These are phyloP conservation scores for Melanitta fusca DNA, from an alignment of 2,797 vertebrate species.

Conservation along the genomic window DNA sequence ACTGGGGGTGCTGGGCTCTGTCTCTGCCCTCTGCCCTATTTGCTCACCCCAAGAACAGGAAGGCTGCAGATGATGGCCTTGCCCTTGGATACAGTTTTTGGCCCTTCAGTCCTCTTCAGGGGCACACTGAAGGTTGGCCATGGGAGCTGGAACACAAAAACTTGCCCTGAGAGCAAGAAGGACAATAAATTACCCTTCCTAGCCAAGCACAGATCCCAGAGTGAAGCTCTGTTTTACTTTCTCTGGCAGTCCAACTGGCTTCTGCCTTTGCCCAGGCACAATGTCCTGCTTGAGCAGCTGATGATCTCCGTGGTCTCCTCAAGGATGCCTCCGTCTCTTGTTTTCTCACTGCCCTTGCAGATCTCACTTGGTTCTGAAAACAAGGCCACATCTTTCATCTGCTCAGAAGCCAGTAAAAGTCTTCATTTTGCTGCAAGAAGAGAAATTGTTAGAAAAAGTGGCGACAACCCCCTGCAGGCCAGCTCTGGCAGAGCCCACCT, in stretches of 20 bases:
- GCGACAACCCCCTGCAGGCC: not conserved
- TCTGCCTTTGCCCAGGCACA: not conserved
- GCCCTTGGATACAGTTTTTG: not conserved
- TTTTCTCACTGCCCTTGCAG: not conserved
- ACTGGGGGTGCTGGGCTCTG: not conserved
- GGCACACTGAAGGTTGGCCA: not conserved
- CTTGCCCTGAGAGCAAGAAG: not conserved
- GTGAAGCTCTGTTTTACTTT: not conserved
- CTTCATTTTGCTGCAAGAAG: conserved; percentile 85
- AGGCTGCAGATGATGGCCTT: not conserved
- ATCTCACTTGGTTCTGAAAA: conserved; percentile 42
- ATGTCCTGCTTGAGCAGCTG: conserved; percentile 40
- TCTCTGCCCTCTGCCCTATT: not conserved
- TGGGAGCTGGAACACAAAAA: not conserved
- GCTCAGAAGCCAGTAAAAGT: conserved; percentile 89
- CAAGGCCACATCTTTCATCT: conserved; percentile 84
- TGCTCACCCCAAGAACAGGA: not conserved
- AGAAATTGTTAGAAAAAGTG: not conserved
- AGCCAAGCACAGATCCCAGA: conserved; percentile 32
- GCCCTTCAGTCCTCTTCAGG: not conserved
- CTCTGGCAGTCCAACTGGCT: not conserved
- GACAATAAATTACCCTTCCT: not conserved
- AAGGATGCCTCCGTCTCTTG: not conserved
- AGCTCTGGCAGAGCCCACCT: not conserved
- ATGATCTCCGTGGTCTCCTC: conserved; percentile 44